Percentiles rank a stretch among this genome's conserved stretches.
Conservation (phyloP, 1,140 invertebrate genomes). For the Mycetomoellerius zeteki region DNA sequence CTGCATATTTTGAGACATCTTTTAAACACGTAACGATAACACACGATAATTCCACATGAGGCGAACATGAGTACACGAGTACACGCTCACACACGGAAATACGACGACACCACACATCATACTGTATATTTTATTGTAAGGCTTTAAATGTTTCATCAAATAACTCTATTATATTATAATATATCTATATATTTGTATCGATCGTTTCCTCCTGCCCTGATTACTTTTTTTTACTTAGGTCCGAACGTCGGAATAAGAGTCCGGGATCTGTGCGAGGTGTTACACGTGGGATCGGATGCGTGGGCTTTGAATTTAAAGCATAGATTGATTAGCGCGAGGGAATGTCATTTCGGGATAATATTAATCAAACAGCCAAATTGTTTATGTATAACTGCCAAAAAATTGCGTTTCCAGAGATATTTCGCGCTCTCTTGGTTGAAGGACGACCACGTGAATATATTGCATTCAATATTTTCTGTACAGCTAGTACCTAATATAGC, state of each 20-base stretch:
- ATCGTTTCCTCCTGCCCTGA: slow-evolving; percentile 73
- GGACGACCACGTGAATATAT: slow-evolving; percentile 14
- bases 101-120: slow-evolving; percentile 76
- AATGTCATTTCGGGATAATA: slow-evolving; percentile 7
- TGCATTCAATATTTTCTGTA: slow-evolving; percentile 25
- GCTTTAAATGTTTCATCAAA: slow-evolving; percentile 86
- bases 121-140: slow-evolving; percentile 86
- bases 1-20: slow-evolving; percentile 76
- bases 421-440: background rate
- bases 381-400: background rate
- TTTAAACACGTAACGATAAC: slow-evolving; percentile 63
- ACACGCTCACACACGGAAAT: slow-evolving; percentile 59
- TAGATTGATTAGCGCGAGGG: slow-evolving; percentile 1
- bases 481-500: background rate
- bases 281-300: slow-evolving; percentile 23
- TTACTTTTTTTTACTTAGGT: slow-evolving; percentile 64
- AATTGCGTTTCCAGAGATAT: slow-evolving; percentile 23
- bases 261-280: slow-evolving; percentile 25
- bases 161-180: slow-evolving; percentile 85
- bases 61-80: slow-evolving; percentile 17
- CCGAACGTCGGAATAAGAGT: slow-evolving; percentile 33
- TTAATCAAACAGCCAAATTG: slow-evolving; percentile 14
- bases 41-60: slow-evolving; percentile 38
- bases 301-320: slow-evolving; percentile 19
- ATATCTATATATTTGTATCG: slow-evolving; percentile 86